phyloP scores from a whole-genome alignment of 2,888 invertebrate genomes.

The Cerastoderma edule region DNA sequence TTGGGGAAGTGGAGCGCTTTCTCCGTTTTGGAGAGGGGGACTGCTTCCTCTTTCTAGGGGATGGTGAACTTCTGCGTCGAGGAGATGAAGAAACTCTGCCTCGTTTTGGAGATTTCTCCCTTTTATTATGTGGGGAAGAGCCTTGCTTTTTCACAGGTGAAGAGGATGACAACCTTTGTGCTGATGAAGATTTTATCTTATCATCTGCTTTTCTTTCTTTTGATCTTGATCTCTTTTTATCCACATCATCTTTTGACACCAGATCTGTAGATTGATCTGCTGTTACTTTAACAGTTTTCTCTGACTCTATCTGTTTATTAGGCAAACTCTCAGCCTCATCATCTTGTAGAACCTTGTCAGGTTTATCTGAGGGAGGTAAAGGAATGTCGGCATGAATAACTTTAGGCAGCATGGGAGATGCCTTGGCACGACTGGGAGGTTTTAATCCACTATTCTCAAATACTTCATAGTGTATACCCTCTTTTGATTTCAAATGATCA shows the following conservation, averaged over 20 bases:
- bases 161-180: constrained; percentile 15
- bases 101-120: not conserved
- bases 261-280: constrained; percentile 2
- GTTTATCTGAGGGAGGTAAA: constrained; percentile 13
- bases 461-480: not conserved
- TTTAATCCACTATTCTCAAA: constrained; percentile 31
- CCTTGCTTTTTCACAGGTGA: not conserved
- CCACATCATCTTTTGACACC: not conserved
- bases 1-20: constrained; percentile 35
- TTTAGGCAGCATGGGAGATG: constrained; percentile 43
- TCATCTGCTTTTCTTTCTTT: constrained; percentile 23
- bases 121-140: not conserved
- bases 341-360: not conserved
- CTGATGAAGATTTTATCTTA: not conserved
- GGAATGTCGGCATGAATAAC: constrained; percentile 52
- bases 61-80: constrained; percentile 32
- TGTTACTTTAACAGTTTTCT: constrained; percentile 28
- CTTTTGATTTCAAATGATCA: not conserved
- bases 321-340: constrained; percentile 12
- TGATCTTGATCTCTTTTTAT: constrained; percentile 7
- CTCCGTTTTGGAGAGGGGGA: constrained; percentile 50
- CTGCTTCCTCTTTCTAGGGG: constrained; percentile 45
- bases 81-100: constrained; percentile 52
- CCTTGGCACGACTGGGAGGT: constrained; percentile 16
- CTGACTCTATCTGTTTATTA: not conserved